A percentile compares a stretch with the other conserved stretches of the same genome.
These are phyloP conservation scores for Nipponia nippon DNA, from an alignment of 2,113 vertebrate genomes.

Conservation along the genomic window DNA sequence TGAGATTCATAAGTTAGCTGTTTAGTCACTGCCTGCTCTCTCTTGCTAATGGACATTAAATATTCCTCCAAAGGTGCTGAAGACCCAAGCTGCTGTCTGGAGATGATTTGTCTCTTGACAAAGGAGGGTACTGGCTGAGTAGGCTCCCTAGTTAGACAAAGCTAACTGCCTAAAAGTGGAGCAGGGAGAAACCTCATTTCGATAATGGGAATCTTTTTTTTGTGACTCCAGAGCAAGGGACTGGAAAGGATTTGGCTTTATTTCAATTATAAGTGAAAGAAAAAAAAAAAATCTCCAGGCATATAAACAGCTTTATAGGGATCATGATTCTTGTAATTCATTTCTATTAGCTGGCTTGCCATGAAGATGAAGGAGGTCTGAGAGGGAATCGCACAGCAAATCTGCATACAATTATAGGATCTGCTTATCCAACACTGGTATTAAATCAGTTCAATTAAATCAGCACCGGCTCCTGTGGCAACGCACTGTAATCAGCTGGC, in stretches of 20 bases:
- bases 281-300: neutral
- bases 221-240: neutral
- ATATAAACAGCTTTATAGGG: neutral
- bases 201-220: neutral
- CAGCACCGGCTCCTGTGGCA: fast-evolving
- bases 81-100: neutral
- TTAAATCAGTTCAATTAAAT: neutral
- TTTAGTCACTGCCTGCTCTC: neutral
- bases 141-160: neutral
- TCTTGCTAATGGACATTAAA: neutral
- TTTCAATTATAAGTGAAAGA: neutral
- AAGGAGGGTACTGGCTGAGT: neutral
- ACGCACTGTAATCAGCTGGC: neutral
- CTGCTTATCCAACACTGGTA: neutral
- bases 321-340: neutral
- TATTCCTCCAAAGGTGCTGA: neutral
- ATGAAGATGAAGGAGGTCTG: neutral
- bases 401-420: neutral
- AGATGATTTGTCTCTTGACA: neutral
- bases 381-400: neutral
- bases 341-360: neutral
- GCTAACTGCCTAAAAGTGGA: neutral
- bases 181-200: neutral
- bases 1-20: neutral
- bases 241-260: neutral